Evolutionary conservation across 2,797 vertebrate species (phyloP), one percentile per base, ranked within the genome.

Genomic region (Sebastes iracundus): DNA sequence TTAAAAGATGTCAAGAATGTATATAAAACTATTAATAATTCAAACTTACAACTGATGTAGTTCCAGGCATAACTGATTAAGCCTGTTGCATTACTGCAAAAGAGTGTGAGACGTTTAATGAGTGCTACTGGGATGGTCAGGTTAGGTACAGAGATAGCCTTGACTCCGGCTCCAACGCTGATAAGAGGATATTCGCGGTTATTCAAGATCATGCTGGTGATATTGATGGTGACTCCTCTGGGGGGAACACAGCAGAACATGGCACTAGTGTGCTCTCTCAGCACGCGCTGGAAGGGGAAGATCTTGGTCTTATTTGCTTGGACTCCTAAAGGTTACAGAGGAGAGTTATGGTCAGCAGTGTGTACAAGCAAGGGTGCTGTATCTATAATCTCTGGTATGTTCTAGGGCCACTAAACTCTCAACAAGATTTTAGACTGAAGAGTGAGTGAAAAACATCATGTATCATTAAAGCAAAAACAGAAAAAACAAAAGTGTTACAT

Each of bases 161-260:
- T 85, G 72, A 92, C 93, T 49, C 66, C 1, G 4, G 42, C 23
- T 62, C 88, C 84, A 11, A 93, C 30, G 64, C 63, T 74, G 53
- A 82, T 69, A 2, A 88, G 68, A 14, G 52, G 20, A 65, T 82
- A 87, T 1, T 0, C 2, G 0, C 2, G 25, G 2, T 9, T 1
- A 1, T 18, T 16, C 14, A 93, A 73, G 27, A 1, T 6, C 10
- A 95, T 89, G 5, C 2, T 6, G 4, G 52, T 86, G 70, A 94
- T 25, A 6, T 60, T 9, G 33, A 61, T 42, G 38, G 38, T 42
- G 38, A 0, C 77, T 61, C 91, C 82, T 32, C 4, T 65, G 5
- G 81, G 72, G 13, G 89, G 86, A 67, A 95, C 25, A 62, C 95
- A 95, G 87, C 95, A 95, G 88, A 94, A 87, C 73, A 53, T 77